A percentile compares a stretch with the other conserved stretches of the same genome.
Conservation (phyloP, 2,888 invertebrate species). For the Liodrosophila aerea region DNA sequence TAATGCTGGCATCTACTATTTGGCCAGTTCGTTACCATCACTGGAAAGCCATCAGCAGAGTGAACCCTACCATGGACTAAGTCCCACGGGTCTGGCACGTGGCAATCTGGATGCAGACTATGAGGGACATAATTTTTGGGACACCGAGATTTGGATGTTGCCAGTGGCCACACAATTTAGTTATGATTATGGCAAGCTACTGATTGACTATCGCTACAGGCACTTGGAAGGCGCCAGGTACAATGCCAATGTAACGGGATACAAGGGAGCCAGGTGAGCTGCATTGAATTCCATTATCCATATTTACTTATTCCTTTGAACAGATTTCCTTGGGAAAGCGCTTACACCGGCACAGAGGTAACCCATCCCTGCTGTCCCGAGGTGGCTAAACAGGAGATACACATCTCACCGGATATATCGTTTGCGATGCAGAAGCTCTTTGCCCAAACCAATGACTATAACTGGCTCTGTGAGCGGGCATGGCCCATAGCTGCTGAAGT, state of each 20-base stretch:
- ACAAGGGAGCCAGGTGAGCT: slow-evolving; percentile 83
- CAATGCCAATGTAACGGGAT: slow-evolving; percentile 83
- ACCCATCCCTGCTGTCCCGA: slow-evolving; percentile 85
- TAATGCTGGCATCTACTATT: slow-evolving; percentile 85
- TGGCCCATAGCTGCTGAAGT: slow-evolving; percentile 85
- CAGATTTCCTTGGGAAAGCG: slow-evolving; percentile 86
- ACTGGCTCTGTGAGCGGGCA: slow-evolving; percentile 82
- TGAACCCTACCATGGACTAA: slow-evolving; percentile 84
- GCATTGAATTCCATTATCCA: neutral
- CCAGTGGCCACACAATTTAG: slow-evolving; percentile 84
- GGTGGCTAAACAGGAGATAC: slow-evolving; percentile 84
- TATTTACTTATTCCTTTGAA: neutral
- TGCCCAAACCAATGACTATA: slow-evolving; percentile 65
- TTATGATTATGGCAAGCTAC: slow-evolving; percentile 83
- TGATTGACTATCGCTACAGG: slow-evolving; percentile 84
- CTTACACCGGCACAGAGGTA: slow-evolving; percentile 85
- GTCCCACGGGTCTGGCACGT: slow-evolving; percentile 85
- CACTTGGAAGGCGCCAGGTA: slow-evolving; percentile 83
- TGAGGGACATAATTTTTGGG: slow-evolving; percentile 86
- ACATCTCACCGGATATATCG: slow-evolving; percentile 85
- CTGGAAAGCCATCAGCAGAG: slow-evolving; percentile 82
- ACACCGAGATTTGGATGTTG: slow-evolving; percentile 86
- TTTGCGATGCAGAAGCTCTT: slow-evolving; percentile 83
- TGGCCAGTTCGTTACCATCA: slow-evolving; percentile 84
- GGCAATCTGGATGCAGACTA: slow-evolving; percentile 79